A percentile compares a stretch with the other conserved stretches of the same genome.
These are phyloP conservation scores for Hyperopisus bebe DNA, from an alignment of 2,113 vertebrate genomes.

Conservation along the genomic window DNA sequence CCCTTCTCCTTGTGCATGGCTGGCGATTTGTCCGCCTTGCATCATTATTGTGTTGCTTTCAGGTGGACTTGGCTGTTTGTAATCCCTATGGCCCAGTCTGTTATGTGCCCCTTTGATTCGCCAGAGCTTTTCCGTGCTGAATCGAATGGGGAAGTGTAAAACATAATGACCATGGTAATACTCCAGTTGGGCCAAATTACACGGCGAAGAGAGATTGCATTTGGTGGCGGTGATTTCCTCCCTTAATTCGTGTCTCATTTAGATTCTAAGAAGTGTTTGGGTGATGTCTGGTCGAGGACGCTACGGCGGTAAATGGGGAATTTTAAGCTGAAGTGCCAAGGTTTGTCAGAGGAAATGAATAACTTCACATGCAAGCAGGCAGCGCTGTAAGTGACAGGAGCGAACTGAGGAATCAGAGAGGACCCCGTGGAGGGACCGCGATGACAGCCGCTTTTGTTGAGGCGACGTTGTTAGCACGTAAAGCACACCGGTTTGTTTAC, in stretches of 20 bases:
- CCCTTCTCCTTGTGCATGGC: neutral
- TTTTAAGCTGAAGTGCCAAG: conserved; percentile 20
- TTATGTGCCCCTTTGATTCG: neutral
- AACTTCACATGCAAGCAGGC: conserved; percentile 20
- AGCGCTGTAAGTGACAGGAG: conserved; percentile 29
- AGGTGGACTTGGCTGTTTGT: neutral
- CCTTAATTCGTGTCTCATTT: conserved; percentile 19
- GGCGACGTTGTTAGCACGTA: conserved; percentile 21
- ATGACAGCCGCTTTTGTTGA: conserved; percentile 26
- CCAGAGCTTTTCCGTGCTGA: neutral
- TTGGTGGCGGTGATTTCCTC: conserved; percentile 4
- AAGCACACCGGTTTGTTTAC: conserved; percentile 30
- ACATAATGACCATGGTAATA: conserved; percentile 29
- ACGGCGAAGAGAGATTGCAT: neutral
- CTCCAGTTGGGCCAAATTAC: conserved; percentile 19
- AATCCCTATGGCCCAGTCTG: conserved; percentile 10
- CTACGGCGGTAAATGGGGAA: conserved; percentile 23
- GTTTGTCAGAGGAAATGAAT: conserved; percentile 28
- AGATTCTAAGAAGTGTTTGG: neutral
- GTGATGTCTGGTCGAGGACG: neutral
- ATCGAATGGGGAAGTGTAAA: conserved; percentile 9
- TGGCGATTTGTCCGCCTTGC: neutral
- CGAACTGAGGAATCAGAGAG: conserved; percentile 31
- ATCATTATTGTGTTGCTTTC: conserved; percentile 9
- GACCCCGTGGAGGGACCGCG: conserved; percentile 15